A percentile compares a stretch with the other conserved stretches of the same genome.
Evolutionary conservation across 2,888 invertebrate genomes (phyloP).

Genomic region (Onchidella celtica): DNA sequence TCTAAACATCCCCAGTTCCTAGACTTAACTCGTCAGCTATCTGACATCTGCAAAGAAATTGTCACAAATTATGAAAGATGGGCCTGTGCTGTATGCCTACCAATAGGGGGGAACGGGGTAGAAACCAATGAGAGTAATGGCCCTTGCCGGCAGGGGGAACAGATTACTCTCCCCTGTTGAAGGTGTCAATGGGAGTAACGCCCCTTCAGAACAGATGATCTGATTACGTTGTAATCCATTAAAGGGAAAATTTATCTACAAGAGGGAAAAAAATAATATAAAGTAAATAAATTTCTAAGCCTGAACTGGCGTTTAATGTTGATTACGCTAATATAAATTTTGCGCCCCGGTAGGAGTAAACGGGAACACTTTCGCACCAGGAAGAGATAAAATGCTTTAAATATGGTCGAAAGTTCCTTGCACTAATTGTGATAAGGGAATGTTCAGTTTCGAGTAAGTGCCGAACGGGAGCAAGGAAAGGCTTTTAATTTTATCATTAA

Average conservation of each 20-base stretch:
- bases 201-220: neutral
- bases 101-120: neutral
- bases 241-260: slow-evolving; percentile 30
- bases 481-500: slow-evolving; percentile 39
- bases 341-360: neutral
- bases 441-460: neutral
- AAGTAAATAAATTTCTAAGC: slow-evolving; percentile 34
- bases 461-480: neutral
- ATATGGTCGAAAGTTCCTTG: slow-evolving; percentile 24
- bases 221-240: neutral
- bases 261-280: slow-evolving; percentile 22
- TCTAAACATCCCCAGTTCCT: slow-evolving; percentile 24
- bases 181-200: slow-evolving; percentile 34
- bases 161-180: slow-evolving; percentile 21
- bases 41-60: slow-evolving; percentile 41
- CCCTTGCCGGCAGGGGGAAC: slow-evolving; percentile 17
- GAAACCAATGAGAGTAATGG: slow-evolving; percentile 27
- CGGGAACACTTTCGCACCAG: neutral
- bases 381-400: slow-evolving; percentile 15
- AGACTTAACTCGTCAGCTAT: neutral
- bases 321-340: slow-evolving; percentile 39
- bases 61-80: slow-evolving; percentile 54
- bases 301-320: slow-evolving; percentile 32
- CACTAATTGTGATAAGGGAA: slow-evolving; percentile 37
- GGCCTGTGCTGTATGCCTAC: neutral